Base-by-base conservation (phyloP, 2,797 vertebrate genomes). In the Enteromius trimaculatus region DNA sequence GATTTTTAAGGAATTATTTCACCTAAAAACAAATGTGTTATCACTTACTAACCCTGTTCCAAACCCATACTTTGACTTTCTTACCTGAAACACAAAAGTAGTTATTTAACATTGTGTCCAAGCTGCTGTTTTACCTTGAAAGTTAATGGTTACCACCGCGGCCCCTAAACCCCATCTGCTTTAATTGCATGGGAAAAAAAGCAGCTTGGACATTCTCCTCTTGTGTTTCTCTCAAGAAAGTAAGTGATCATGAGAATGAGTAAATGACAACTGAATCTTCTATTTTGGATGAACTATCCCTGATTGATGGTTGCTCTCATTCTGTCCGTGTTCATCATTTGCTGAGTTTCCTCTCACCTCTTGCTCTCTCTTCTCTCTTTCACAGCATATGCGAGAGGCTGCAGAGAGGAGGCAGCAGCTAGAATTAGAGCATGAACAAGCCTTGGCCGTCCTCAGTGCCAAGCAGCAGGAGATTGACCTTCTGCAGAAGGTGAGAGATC, bases 381-480 rank as follows among this genome's bases (percentile, higher is more conserved):
- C 71, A 88, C 94, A 99, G 98, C 98, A 99, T 95, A 99, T 99
- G 98, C 96, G 98, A 71, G 98, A 99, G 96, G 97, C 98, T 93
- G 98, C 98, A 60, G 98, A 98, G 86, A 94, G 97, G 95, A 94
- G 97, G 96, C 98, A 99, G 96, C 98, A 98, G 95, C 95, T 99
- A 96, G 97, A 99, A 92, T 89, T 97, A 94, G 98, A 99, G 96
- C 98, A 99, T 98, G 97, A 98, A 92, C 96, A 99, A 92, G 98
- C 98, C 92, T 94, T 99, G 97, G 98, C 96, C 87, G 96, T 97
- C 79, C 98, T 99, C 95, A 97, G 94, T 91, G 96, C 97, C 93
- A 99, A 99, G 92, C 98, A 99, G 96, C 97, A 97, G 95, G 98
- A 99, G 94, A 98, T 99, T 83, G 96, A 98, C 88, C 95, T 98